Percentiles rank a stretch among this genome's conserved stretches.
These are phyloP conservation scores for Lasioglossum figueresi DNA, from an alignment of 2,888 invertebrate species.

Conservation along the genomic window DNA sequence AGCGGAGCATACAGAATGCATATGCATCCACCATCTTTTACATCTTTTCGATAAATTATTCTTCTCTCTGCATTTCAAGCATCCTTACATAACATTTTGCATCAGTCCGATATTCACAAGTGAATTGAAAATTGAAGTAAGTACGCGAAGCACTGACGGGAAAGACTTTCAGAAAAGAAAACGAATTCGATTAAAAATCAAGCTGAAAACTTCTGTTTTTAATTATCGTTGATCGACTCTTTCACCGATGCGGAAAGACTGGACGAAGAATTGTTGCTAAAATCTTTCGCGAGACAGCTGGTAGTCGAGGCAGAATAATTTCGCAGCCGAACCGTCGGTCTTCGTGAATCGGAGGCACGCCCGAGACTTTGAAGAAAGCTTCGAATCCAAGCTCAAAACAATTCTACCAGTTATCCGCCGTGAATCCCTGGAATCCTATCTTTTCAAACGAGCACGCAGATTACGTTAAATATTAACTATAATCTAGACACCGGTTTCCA, in stretches of 20 bases:
- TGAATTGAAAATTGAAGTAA: background rate
- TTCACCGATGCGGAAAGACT: background rate
- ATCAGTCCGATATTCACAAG: background rate
- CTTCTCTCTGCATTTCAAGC: background rate
- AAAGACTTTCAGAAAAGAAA: too few species aligned
- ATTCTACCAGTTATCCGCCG: background rate
- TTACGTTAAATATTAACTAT: constrained; percentile 10
- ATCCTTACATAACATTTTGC: background rate
- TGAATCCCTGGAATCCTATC: background rate
- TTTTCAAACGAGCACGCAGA: background rate
- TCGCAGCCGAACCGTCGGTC: background rate
- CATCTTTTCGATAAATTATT: constrained; percentile 1
- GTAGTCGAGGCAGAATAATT: background rate
- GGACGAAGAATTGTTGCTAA: background rate
- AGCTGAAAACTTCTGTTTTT: too few species aligned
- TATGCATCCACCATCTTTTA: background rate
- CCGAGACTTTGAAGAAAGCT: background rate
- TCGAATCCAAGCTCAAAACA: background rate
- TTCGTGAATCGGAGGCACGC: background rate
- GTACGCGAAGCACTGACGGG: background rate
- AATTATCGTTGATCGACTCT: too few species aligned
- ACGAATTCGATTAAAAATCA: too few species aligned
- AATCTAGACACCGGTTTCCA: constrained; percentile 7
- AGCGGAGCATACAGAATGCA: background rate
- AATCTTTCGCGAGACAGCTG: background rate